phyloP scores from a whole-genome alignment of 2,888 invertebrate species.

The Perizoma flavofasciatum region DNA sequence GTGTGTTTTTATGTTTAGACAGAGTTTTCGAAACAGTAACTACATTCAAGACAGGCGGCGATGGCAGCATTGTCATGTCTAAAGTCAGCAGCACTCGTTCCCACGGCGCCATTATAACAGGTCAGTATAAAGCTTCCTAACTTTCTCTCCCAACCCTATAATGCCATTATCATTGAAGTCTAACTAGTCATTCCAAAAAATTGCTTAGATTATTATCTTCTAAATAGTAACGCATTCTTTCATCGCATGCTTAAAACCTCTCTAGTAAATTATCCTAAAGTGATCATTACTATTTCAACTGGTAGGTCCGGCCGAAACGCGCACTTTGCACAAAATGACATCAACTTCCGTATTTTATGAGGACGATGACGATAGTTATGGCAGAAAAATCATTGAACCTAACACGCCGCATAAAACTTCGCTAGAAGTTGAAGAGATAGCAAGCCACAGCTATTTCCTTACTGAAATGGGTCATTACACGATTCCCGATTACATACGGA shows the following conservation, averaged over 20 bases:
- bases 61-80: slow-evolving; percentile 78
- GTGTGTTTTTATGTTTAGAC: slow-evolving; percentile 83
- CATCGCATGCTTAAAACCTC: slow-evolving; percentile 56
- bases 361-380: slow-evolving; percentile 71
- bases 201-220: slow-evolving; percentile 43
- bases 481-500: slow-evolving; percentile 71
- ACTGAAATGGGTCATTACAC: slow-evolving; percentile 79
- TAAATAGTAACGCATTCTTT: slow-evolving; percentile 48
- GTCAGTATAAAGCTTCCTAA: slow-evolving; percentile 80
- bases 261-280: slow-evolving; percentile 47
- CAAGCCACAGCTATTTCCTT: slow-evolving; percentile 83
- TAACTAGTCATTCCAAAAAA: slow-evolving; percentile 37
- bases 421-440: slow-evolving; percentile 84
- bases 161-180: slow-evolving; percentile 38
- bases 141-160: slow-evolving; percentile 56
- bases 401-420: slow-evolving; percentile 80
- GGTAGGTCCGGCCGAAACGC: slow-evolving; percentile 87
- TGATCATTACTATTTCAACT: slow-evolving; percentile 78
- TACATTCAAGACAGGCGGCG: slow-evolving; percentile 78
- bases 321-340: slow-evolving; percentile 86
- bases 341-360: slow-evolving; percentile 84
- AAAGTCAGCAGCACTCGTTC: slow-evolving; percentile 85
- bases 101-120: slow-evolving; percentile 86
- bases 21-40: slow-evolving; percentile 82
- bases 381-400: slow-evolving; percentile 70